Base-by-base conservation (phyloP, 2,888 invertebrate species). In the Rhagium mordax region DNA sequence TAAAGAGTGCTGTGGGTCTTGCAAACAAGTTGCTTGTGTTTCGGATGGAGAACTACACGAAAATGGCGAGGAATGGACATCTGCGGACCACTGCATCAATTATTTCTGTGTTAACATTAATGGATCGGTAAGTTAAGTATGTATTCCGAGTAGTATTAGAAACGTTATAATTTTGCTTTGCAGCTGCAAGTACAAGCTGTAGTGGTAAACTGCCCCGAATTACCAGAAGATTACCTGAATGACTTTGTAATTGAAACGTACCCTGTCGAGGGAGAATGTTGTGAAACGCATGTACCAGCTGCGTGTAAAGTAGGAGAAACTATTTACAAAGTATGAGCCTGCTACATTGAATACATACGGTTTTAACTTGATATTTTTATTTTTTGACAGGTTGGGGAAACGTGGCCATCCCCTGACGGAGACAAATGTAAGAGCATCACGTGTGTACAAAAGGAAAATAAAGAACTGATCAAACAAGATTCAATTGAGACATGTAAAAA, bases 1-100 rank as follows among this genome's bases (percentile, higher is more conserved):
- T 0, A 84, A 86, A 2, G 83, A 88, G 75, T 94, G 94, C 16
- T 94, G 94, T 83, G 94, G 94, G 5, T 85, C 87, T 55, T 94
- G 94, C 84, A 85, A 88, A 74, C 91, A 91, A 0, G 88, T 90
- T 4, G 91, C 91, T 3, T 85, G 87, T 87, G 88, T 92, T 0
- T 87, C 90, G 47, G 89, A 89, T 61, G 91, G 90, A 0, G 72
- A 80, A 10, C 81, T 90, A 15, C 87, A 88, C 49, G 81, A 86
- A 48, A 85, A 91, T 33, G 92, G 91, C 0, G 88, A 90, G 27
- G 85, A 87, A 71, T 94, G 94, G 94, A 85, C 85, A 0, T 92
- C 93, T 0, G 64, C 83, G 0, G 93, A 94, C 87, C 88, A 88
- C 84, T 94, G 94, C 83, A 90, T 90, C 5, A 90, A 89, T 78